Percentiles rank a stretch among this genome's conserved stretches.
These are phyloP conservation scores for Rhinichthys osculus DNA, from an alignment of 2,797 vertebrate genomes.

Conservation along the genomic window DNA sequence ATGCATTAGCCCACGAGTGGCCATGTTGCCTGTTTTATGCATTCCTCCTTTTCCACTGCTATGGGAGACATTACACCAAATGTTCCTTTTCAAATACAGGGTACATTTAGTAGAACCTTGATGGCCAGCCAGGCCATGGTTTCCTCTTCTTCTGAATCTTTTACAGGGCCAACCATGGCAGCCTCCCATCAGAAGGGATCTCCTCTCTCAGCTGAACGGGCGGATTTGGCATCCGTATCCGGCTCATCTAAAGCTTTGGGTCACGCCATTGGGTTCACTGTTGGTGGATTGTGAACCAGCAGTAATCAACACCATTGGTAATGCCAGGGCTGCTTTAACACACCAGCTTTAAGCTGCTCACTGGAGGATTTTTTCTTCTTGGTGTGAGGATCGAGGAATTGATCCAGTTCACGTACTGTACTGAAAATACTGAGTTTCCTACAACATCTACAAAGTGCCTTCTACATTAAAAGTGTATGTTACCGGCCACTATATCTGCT, in stretches of 20 bases:
- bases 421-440: background rate
- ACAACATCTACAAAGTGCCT: background rate
- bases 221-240: background rate
- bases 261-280: background rate
- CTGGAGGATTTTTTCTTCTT: background rate
- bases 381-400: background rate
- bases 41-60: background rate
- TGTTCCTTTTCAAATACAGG: background rate
- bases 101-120: background rate
- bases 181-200: background rate
- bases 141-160: background rate
- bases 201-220: background rate
- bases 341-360: background rate
- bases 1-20: background rate
- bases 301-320: background rate
- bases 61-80: background rate
- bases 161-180: background rate
- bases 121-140: background rate
- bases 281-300: background rate
- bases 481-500: background rate
- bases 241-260: background rate
- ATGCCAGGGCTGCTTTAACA: background rate
- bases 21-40: background rate
- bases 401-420: background rate
- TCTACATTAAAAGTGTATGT: background rate